Percentiles rank a stretch among this genome's conserved stretches.
These are phyloP conservation scores for Catocala nupta DNA, from an alignment of 2,888 invertebrate species.

Conservation along the genomic window DNA sequence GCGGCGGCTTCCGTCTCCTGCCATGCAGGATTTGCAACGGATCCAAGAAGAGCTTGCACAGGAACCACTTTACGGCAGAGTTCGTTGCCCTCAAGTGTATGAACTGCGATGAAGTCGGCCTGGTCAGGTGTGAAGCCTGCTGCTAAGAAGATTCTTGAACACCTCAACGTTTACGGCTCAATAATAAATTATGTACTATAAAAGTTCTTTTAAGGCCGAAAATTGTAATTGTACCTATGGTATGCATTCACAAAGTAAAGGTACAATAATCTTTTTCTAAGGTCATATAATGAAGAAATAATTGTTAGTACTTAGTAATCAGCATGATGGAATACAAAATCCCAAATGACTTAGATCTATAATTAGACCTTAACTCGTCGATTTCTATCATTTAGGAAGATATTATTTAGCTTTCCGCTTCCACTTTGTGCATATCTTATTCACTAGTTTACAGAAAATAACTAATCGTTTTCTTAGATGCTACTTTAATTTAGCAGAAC, in stretches of 20 bases:
- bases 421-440: background rate
- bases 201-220: slow-evolving; percentile 1
- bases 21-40: slow-evolving; percentile 98
- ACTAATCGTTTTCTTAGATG: background rate
- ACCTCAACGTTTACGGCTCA: background rate
- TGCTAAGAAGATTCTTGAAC: slow-evolving; percentile 65
- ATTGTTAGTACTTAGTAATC: slow-evolving; percentile 2
- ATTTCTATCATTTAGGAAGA: background rate
- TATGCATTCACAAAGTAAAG: background rate
- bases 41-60: slow-evolving; percentile 97
- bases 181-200: background rate
- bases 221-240: background rate
- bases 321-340: background rate
- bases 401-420: slow-evolving; percentile 1
- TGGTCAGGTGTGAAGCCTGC: slow-evolving; percentile 96
- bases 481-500: too few relatives aligned
- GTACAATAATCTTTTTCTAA: background rate
- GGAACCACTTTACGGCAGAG: slow-evolving; percentile 97
- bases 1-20: slow-evolving; percentile 96
- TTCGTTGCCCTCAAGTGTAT: slow-evolving; percentile 97
- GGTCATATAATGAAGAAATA: background rate
- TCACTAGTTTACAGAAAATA: background rate
- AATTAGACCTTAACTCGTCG: background rate
- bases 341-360: background rate
- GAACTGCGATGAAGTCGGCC: slow-evolving; percentile 98